Evolutionary conservation across 2,888 invertebrate genomes (phyloP), one percentile per base, ranked within the genome.

Genomic region (Poecilobothrus nobilitatus): DNA sequence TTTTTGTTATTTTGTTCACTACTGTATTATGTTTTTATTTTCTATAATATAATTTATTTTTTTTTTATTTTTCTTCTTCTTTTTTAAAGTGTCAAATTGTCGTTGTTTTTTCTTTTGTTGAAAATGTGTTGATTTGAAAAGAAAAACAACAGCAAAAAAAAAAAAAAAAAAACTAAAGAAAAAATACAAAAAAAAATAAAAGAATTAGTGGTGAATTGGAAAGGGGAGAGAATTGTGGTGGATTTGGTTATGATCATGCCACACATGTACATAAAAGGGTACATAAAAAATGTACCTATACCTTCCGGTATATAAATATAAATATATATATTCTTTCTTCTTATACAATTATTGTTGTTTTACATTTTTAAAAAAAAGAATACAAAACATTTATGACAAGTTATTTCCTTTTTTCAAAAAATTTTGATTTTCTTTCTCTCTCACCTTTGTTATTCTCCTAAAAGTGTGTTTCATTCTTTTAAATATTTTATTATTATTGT

Each of bases 81-180:
- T 53, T 53, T 53, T 5, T 27, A 4, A 27, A 27, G 7, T 53
- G 53, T 53, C 53, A 53, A 53, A 53, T 53, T 53, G 53, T 53
- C 18, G 53, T 53, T 53, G 5, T 53, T 53, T 41, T 15, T 18
- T 6, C 18, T 53, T 53, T 6, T 53, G 53, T 53, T 12, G 2
- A 53, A 53, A 53, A 53, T 53, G 53, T 53, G 53, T 53, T 53
- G 53, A 53, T 53, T 53, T 53, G 53, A 53, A 53, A 53, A 53
- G 53, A 12, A n/a, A 27, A 27, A 27, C 27, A 27, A 27, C 27
- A 27, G 5, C 27, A 27, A 27, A 27, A 27, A 27, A 27, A 27
- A 4, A 27, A 27, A 41, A 41, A 41, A 41, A 41, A 41, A 41
- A 41, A 41, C 2, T 6, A 15, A 41, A 41, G 2, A 41, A 27